phyloP scores from a whole-genome alignment of 2,888 invertebrate genomes.

The Drosophila siamana region DNA sequence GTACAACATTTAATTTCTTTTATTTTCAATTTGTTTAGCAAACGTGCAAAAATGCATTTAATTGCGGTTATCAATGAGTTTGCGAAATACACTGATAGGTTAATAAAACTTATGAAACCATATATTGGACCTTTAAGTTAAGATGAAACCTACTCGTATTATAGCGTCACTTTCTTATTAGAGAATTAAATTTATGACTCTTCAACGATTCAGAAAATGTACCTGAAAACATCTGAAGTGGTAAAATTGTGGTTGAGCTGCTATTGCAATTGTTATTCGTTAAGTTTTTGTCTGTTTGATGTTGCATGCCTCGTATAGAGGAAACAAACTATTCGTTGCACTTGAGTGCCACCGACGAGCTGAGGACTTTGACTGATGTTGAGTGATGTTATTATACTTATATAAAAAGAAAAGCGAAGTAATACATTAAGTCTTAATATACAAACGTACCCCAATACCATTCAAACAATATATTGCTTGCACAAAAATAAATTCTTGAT shows the following conservation, averaged over 20 bases:
- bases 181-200: no score
- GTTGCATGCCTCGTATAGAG: slow-evolving; percentile 54
- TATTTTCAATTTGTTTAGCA: slow-evolving; percentile 35
- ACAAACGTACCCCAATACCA: no score
- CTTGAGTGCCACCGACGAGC: slow-evolving; percentile 56
- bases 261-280: slow-evolving; percentile 12
- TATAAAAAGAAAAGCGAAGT: slow-evolving; percentile 14
- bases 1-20: slow-evolving; percentile 24
- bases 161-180: no score
- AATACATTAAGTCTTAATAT: no score
- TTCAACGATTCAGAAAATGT: no score
- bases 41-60: slow-evolving; percentile 78
- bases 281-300: slow-evolving; percentile 2
- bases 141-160: no score
- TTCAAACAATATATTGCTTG: no score
- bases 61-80: slow-evolving; percentile 59
- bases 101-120: no score
- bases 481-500: no score
- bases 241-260: no score
- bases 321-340: slow-evolving; percentile 64
- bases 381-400: slow-evolving; percentile 29
- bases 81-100: slow-evolving; percentile 61
- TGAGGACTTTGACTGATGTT: slow-evolving; percentile 50
- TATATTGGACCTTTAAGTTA: no score
- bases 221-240: no score